These are phyloP conservation scores for Drosophila ficusphila DNA, from an alignment of 1,140 invertebrate genomes.

Conservation along the genomic window DNA sequence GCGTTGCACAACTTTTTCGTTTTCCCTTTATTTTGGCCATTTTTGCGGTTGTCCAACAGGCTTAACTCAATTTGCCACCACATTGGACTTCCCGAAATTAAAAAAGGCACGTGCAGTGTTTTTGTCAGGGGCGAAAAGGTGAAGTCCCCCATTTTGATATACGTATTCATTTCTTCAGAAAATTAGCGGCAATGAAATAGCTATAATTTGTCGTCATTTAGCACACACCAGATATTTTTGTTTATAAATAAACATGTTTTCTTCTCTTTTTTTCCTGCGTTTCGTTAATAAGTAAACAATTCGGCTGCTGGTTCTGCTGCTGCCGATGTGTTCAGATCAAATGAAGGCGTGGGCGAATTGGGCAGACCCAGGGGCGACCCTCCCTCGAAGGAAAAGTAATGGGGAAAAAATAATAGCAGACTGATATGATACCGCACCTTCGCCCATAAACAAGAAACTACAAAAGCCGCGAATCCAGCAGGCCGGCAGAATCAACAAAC, in stretches of 20 bases:
- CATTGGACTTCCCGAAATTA: conserved; percentile 49
- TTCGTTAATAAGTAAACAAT: conserved; percentile 30
- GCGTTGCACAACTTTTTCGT: conserved; percentile 16
- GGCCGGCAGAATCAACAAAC: conserved; percentile 37
- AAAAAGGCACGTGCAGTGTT: conserved; percentile 29
- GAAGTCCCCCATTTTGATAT: not conserved
- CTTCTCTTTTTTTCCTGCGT: conserved; percentile 16
- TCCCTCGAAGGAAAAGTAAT: conserved; percentile 33
- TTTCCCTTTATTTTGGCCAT: conserved; percentile 18
- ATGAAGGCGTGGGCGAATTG: conserved; percentile 50
- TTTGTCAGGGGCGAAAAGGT: not conserved
- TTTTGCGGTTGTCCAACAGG: conserved; percentile 34
- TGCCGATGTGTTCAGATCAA: conserved; percentile 16
- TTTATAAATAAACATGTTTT: conserved; percentile 64
- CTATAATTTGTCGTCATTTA: conserved; percentile 72
- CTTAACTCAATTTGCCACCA: conserved; percentile 61
- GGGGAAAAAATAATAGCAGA: not conserved
- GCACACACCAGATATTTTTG: conserved; percentile 47
- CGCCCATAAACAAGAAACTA: conserved; percentile 33
- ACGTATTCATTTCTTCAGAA: conserved; percentile 37
- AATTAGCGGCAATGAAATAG: conserved; percentile 50
- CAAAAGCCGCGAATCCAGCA: conserved; percentile 27
- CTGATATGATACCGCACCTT: conserved; percentile 50
- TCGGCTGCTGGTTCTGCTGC: conserved; percentile 27
- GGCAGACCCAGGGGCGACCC: conserved; percentile 51